These are phyloP conservation scores for Agrilus cyanescens DNA, from an alignment of 2,888 invertebrate species.

Conservation along the genomic window DNA sequence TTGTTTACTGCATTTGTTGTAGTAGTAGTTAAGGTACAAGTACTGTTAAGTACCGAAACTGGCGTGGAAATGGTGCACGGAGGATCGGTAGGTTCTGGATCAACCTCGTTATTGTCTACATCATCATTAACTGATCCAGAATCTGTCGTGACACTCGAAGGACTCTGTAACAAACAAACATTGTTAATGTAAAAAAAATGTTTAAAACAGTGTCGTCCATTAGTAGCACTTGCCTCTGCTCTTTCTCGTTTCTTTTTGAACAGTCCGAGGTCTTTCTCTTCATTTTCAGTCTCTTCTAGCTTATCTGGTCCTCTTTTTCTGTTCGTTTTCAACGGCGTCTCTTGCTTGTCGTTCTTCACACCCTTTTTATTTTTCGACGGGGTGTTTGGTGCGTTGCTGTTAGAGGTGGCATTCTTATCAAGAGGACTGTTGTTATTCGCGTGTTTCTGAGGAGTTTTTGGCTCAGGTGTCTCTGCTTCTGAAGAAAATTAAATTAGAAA, in stretches of 20 bases:
- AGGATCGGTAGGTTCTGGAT: constrained; percentile 34
- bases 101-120: constrained; percentile 33
- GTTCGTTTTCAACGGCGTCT: constrained; percentile 40
- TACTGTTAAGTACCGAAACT: constrained; percentile 20
- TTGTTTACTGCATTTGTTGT: constrained; percentile 3
- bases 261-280: constrained; percentile 38
- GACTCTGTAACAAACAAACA: constrained; percentile 49
- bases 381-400: constrained; percentile 18
- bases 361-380: constrained; percentile 34
- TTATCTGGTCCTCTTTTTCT: constrained; percentile 41
- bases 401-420: constrained; percentile 17
- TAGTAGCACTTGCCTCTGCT: constrained; percentile 23
- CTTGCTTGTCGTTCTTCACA: constrained; percentile 36
- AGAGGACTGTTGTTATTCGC: constrained; percentile 17
- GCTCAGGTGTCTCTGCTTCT: constrained; percentile 27
- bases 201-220: not conserved
- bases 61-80: constrained; percentile 25
- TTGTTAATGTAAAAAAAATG: not conserved
- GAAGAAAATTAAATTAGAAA: constrained; percentile 13
- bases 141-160: constrained; percentile 73
- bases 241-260: constrained; percentile 40
- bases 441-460: constrained; percentile 42
- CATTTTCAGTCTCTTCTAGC: constrained; percentile 31
- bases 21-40: constrained; percentile 10
- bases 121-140: constrained; percentile 72